These are phyloP conservation scores for Neodiprion fabricii DNA, from an alignment of 1,140 invertebrate species.

Conservation along the genomic window DNA sequence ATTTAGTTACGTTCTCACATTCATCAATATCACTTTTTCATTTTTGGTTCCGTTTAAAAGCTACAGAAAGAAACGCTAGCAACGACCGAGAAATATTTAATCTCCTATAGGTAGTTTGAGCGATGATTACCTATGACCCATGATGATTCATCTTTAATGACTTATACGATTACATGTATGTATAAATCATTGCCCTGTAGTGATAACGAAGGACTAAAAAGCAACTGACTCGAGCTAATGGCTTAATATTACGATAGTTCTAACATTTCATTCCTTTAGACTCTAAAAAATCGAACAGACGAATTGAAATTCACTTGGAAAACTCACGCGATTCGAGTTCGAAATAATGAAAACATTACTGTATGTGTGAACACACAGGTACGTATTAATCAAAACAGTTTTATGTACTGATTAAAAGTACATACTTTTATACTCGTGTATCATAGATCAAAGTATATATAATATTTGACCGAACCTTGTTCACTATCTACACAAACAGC, in stretches of 20 bases:
- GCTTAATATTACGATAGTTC: background rate
- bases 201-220: background rate
- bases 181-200: background rate
- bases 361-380: background rate
- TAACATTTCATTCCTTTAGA: background rate
- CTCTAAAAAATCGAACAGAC: background rate
- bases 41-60: conserved; percentile 2
- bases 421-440: background rate
- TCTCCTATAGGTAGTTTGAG: no score
- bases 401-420: background rate
- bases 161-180: no score
- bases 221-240: background rate
- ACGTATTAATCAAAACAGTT: background rate
- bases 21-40: background rate
- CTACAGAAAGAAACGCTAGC: background rate
- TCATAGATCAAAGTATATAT: background rate
- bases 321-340: background rate
- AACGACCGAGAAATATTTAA: no score
- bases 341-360: background rate
- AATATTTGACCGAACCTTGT: background rate
- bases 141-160: background rate
- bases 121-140: no score
- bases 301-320: background rate
- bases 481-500: background rate
- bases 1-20: background rate